phyloP scores from a whole-genome alignment of 2,113 vertebrate genomes.

The Lophius piscatorius region DNA sequence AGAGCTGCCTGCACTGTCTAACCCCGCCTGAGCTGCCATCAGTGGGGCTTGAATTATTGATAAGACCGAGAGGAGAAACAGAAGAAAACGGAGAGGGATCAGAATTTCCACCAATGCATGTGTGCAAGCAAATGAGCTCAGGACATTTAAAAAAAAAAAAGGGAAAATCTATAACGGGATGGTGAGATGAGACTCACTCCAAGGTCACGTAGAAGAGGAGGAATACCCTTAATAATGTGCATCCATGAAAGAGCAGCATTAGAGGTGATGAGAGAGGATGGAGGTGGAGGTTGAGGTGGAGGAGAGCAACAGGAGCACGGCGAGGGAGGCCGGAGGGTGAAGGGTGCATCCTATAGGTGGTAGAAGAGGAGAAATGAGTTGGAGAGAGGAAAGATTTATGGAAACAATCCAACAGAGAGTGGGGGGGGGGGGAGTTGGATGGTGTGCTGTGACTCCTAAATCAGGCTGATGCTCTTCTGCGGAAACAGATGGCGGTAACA shows the following conservation, averaged over 20 bases:
- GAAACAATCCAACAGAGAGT: conserved; percentile 29
- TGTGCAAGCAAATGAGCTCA: conserved; percentile 34
- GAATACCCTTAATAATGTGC: conserved; percentile 22
- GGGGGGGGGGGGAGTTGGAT: neutral
- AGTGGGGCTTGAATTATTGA: conserved; percentile 78
- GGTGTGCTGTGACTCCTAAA: conserved; percentile 40
- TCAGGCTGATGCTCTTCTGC: conserved; percentile 50
- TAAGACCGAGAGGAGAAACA: conserved; percentile 51
- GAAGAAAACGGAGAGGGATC: conserved; percentile 39
- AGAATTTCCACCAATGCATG: conserved; percentile 31
- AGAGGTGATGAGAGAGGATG: conserved; percentile 39
- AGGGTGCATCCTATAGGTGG: no score
- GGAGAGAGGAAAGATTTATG: no score
- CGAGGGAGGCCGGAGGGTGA: neutral
- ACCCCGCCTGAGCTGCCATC: conserved; percentile 57
- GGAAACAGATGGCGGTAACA: conserved; percentile 69
- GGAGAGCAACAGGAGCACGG: conserved; percentile 16
- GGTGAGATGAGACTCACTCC: conserved; percentile 36
- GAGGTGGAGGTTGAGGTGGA: neutral
- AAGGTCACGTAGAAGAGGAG: conserved; percentile 21
- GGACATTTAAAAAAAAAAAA: conserved; percentile 40
- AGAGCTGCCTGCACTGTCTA: conserved; percentile 36
- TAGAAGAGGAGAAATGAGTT: no score
- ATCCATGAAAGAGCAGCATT: conserved; percentile 19
- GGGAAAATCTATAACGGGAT: conserved; percentile 49